Percentiles rank a stretch among this genome's conserved stretches.
These are phyloP conservation scores for Gephyroberyx darwinii DNA, from an alignment of 2,797 vertebrate genomes.

Conservation along the genomic window DNA sequence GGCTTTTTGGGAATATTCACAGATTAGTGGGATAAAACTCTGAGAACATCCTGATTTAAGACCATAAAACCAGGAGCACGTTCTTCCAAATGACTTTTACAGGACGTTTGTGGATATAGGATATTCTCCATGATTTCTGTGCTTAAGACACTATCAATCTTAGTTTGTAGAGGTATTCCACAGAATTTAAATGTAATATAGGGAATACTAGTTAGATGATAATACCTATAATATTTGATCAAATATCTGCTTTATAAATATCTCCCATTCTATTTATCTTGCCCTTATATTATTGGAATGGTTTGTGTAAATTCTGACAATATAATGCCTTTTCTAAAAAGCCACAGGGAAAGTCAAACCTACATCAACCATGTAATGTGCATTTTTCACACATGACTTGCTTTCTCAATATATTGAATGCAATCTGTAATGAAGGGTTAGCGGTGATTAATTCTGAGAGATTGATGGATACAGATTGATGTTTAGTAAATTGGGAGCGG, in stretches of 20 bases:
- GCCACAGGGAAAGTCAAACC: background rate
- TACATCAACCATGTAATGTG: background rate
- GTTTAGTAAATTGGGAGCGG: slow-evolving; percentile 14
- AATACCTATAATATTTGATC: background rate
- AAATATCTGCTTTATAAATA: slow-evolving; percentile 2
- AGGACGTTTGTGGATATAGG: background rate
- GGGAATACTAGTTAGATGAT: background rate
- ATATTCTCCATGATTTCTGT: background rate
- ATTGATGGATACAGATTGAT: slow-evolving; percentile 21
- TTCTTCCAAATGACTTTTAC: slow-evolving; percentile 29
- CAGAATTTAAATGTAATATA: slow-evolving; percentile 17
- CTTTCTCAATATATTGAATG: slow-evolving; percentile 26
- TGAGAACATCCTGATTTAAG: slow-evolving; percentile 65
- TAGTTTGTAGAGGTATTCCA: slow-evolving; percentile 29
- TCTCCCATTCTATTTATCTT: background rate
- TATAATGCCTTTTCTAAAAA: background rate
- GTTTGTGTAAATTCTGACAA: background rate
- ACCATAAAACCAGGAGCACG: slow-evolving; percentile 41
- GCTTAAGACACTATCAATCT: slow-evolving; percentile 46
- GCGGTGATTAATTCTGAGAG: slow-evolving; percentile 5
- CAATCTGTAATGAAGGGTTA: slow-evolving; percentile 22
- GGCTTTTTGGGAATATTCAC: slow-evolving; percentile 67
- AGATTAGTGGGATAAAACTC: slow-evolving; percentile 54
- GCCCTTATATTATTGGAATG: background rate
- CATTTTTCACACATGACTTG: slow-evolving; percentile 32